phyloP scores from a whole-genome alignment of 2,888 invertebrate species.

The Ecliptopera silaceata region DNA sequence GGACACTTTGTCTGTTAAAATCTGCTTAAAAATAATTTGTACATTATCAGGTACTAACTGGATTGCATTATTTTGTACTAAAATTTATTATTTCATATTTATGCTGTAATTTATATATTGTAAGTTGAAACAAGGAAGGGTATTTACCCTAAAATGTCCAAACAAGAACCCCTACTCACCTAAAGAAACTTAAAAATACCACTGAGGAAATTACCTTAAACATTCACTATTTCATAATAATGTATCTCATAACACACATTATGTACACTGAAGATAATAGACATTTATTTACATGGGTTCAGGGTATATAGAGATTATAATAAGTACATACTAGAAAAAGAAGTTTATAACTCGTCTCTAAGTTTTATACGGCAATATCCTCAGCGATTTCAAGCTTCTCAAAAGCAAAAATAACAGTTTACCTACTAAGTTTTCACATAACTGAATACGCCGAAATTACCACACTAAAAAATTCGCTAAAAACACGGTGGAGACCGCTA shows the following conservation, averaged over 20 bases:
- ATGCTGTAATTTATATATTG: background rate
- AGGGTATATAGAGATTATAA: constrained; percentile 25
- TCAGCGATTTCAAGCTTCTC: constrained; percentile 44
- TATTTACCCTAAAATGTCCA: constrained; percentile 19
- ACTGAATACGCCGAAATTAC: constrained; percentile 70
- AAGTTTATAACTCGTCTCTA: constrained; percentile 28
- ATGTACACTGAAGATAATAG: constrained; percentile 30
- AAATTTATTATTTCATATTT: background rate
- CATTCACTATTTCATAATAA: constrained; percentile 11
- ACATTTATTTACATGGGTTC: constrained; percentile 35
- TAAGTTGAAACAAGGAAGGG: background rate
- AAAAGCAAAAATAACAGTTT: constrained; percentile 76
- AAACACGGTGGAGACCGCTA: constrained; percentile 58
- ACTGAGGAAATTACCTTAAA: constrained; percentile 39
- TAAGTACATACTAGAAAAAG: constrained; percentile 24
- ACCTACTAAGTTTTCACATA: constrained; percentile 64
- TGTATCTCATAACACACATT: constrained; percentile 28
- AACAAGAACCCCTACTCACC: constrained; percentile 22
- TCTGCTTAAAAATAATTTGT: constrained; percentile 12
- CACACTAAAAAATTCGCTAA: constrained; percentile 79
- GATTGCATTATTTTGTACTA: background rate
- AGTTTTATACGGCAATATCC: constrained; percentile 38
- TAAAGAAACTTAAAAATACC: constrained; percentile 35
- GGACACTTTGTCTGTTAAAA: constrained; percentile 20
- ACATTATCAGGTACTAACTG: constrained; percentile 19